phyloP scores from a whole-genome alignment of 2,888 invertebrate genomes.

The Cephus nigrinus region DNA sequence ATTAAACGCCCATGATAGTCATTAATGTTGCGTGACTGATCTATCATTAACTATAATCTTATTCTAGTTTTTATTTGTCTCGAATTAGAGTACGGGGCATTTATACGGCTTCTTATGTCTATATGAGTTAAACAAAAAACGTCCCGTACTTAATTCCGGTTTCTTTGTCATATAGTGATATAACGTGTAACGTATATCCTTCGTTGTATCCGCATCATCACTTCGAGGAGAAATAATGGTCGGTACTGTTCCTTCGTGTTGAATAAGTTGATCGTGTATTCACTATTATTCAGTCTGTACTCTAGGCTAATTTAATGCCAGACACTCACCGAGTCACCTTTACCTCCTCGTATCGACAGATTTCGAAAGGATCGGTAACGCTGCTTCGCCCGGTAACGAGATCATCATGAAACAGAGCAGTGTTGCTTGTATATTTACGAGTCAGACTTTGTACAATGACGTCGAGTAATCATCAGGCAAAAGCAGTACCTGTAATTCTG shows the following conservation, averaged over 20 bases:
- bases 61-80: not conserved
- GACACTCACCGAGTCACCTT: slow-evolving; percentile 1
- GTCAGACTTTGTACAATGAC: not conserved
- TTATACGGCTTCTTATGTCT: not conserved
- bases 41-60: not conserved
- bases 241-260: not conserved
- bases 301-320: not conserved
- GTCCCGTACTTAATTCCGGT: not conserved
- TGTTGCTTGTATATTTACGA: not conserved
- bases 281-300: not conserved
- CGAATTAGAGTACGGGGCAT: not conserved
- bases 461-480: not conserved
- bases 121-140: not conserved
- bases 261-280: not conserved
- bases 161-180: not conserved
- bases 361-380: not conserved
- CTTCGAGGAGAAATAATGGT: not conserved
- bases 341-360: not conserved
- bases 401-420: not conserved
- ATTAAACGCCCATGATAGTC: not conserved
- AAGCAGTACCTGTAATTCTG: not conserved
- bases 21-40: slow-evolving; percentile 2
- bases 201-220: not conserved
- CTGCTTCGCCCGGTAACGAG: not conserved
- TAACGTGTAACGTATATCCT: not conserved